phyloP scores from a whole-genome alignment of 1,140 invertebrate genomes.

The Hirudo medicinalis region DNA sequence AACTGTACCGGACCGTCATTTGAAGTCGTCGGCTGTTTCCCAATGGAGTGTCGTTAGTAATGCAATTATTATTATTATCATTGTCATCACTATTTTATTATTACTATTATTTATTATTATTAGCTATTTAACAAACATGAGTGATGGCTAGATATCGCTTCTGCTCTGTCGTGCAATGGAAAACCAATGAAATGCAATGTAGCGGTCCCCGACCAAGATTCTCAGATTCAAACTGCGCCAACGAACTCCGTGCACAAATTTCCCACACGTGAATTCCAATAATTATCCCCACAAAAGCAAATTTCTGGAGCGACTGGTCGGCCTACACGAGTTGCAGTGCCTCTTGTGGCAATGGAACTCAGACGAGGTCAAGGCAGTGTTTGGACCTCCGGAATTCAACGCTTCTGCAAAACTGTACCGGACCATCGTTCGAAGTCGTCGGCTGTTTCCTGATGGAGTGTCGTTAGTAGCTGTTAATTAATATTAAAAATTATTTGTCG shows the following conservation, averaged over 20 bases:
- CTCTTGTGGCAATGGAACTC: constrained; percentile 50
- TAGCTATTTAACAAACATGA: too few species aligned
- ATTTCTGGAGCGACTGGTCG: constrained; percentile 41
- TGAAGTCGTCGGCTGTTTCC: neutral
- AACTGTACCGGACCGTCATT: neutral
- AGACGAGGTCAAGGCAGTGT: constrained; percentile 49
- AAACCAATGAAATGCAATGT: too few species aligned
- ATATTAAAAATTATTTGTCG: neutral
- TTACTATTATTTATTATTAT: too few species aligned
- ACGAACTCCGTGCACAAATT: neutral
- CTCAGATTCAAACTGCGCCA: too few species aligned
- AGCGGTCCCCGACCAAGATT: too few species aligned
- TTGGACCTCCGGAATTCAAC: neutral
- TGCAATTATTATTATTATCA: too few species aligned
- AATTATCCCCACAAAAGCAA: neutral
- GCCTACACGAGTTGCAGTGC: constrained; percentile 53
- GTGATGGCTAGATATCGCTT: too few species aligned
- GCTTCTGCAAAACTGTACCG: neutral
- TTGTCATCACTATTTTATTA: too few species aligned
- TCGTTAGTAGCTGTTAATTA: neutral
- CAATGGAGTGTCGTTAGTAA: neutral
- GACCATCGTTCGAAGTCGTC: neutral
- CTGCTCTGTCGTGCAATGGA: too few species aligned
- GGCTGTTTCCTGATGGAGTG: neutral
- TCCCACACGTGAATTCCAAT: neutral